Percentiles rank a stretch among this genome's conserved stretches.
Evolutionary conservation across 1,140 invertebrate species (phyloP).

Genomic region (Tyrophagus putrescentiae): DNA sequence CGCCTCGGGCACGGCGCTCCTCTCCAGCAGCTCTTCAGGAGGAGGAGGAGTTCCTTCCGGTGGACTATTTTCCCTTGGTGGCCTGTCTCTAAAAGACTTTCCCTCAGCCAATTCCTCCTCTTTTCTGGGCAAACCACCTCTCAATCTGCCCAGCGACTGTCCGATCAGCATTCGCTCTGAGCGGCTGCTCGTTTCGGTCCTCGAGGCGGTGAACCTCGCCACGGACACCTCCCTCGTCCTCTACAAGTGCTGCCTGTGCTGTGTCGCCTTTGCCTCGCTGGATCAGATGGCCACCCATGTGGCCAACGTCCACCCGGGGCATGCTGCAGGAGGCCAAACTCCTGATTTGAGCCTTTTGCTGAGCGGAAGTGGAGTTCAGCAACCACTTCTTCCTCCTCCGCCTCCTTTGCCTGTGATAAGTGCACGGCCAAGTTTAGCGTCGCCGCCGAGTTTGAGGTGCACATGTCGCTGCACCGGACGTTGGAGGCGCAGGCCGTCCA

Average conservation of each 20-base stretch:
- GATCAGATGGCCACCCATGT: slow-evolving; percentile 31
- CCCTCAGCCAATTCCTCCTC: too few relatives aligned
- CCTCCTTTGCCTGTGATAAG: slow-evolving; percentile 26
- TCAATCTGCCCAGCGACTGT: neutral
- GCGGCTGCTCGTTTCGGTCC: slow-evolving; percentile 33
- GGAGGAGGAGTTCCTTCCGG: neutral
- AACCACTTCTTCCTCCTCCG: neutral
- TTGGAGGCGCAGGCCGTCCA: slow-evolving; percentile 18
- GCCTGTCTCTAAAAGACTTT: slow-evolving; percentile 12
- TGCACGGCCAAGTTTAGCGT: slow-evolving; percentile 29
- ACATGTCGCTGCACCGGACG: slow-evolving; percentile 26
- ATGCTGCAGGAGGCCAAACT: slow-evolving; percentile 29
- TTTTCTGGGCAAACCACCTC: slow-evolving; percentile 1
- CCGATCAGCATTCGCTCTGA: slow-evolving; percentile 31
- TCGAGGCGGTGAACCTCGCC: slow-evolving; percentile 34
- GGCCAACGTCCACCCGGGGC: slow-evolving; percentile 32
- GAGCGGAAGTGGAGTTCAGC: too few relatives aligned
- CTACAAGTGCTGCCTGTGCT: slow-evolving; percentile 39
- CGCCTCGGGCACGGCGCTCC: slow-evolving; percentile 10
- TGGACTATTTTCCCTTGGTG: slow-evolving; percentile 18
- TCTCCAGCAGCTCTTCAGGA: slow-evolving; percentile 3
- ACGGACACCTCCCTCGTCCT: slow-evolving; percentile 34
- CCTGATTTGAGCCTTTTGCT: neutral
- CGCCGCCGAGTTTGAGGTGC: slow-evolving; percentile 25
- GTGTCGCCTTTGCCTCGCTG: slow-evolving; percentile 33